Evolutionary conservation across 1,140 invertebrate species (phyloP).

Genomic region (Solen grandis): DNA sequence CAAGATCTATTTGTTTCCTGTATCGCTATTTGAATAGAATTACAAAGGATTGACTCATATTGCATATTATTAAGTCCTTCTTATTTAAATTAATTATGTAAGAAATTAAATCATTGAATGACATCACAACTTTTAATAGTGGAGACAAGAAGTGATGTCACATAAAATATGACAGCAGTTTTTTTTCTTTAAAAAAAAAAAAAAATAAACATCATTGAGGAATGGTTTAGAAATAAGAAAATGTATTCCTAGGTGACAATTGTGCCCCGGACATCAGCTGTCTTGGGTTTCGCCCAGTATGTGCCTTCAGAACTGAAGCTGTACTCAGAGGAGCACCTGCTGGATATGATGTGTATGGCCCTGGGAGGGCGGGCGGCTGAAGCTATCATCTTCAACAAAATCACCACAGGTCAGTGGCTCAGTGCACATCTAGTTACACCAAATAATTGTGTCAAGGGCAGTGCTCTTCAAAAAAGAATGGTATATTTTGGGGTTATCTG

Average conservation of each 20-base stretch:
- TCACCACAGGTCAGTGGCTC: slow-evolving; percentile 87
- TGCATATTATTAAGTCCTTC: too few species aligned
- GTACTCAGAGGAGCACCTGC: slow-evolving; percentile 83
- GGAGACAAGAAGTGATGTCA: not conserved
- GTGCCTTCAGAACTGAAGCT: slow-evolving; percentile 10
- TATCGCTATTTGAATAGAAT: too few species aligned
- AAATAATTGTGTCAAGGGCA: not conserved
- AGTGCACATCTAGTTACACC: not conserved
- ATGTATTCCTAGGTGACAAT: slow-evolving; percentile 22
- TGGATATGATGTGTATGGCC: slow-evolving; percentile 97
- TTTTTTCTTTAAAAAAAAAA: slow-evolving; percentile 4
- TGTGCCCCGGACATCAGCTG: slow-evolving; percentile 30
- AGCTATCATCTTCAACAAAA: slow-evolving; percentile 91
- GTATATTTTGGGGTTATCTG: not conserved
- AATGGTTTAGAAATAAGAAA: not conserved
- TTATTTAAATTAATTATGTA: too few species aligned
- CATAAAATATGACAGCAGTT: not conserved
- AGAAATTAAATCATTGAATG: too few species aligned
- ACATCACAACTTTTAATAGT: too few species aligned
- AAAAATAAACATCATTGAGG: too few species aligned
- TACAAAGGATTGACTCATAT: too few species aligned
- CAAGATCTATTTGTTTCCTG: too few species aligned
- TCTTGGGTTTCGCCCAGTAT: slow-evolving; percentile 33
- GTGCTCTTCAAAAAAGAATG: not conserved
- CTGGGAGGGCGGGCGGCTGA: slow-evolving; percentile 96